Base-by-base conservation (phyloP, 2,888 invertebrate species). In the Ectemnius cavifrons region DNA sequence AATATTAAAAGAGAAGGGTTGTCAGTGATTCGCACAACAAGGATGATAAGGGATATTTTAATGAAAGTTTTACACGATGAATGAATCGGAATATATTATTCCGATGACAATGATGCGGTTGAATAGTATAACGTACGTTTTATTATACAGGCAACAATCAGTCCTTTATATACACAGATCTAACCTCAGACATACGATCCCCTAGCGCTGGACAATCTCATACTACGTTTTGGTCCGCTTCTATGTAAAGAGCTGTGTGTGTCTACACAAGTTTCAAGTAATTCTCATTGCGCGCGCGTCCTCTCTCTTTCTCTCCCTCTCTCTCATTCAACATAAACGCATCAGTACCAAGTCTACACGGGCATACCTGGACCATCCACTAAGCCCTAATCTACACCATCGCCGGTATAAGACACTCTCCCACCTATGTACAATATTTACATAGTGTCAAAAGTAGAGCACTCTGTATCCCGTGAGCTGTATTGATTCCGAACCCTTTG, bases 161-260 rank as follows among this genome's bases (percentile, higher is more conserved):
- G 62, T 73, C 67, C 45, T 68, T 74, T 79, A 79, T 77, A 72
- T 77, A 77, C 72, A 79, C 59, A 37, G 11, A 56, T 57, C 77
- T 77, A 80, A 8, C 27, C 63, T 45, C 62, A 62, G 49, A 62
- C 58, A 71, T 57, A 60, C 67, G 71, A 65, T 52, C 63, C 5
- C 37, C 73, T 68, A 69, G 58, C 69, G 49, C 46, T 70, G 72
- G 74, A 74, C 74, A 65, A 67, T 76, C 68, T 64, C 27, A 52
- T 58, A 52, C 67, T 45, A 37, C 58, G 49, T 71, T 76, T 80
- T 80, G 80, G 80, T 80, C 80, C 80, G 70, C 72, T 79, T 77
- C 79, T 80, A 80, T 68, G 62, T 63, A 75, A 72, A 75, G 67
- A 68, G 61, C 75, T 73, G 61, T 67, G 56, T 67, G 56, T 57